These are phyloP conservation scores for Triplophysa rosa DNA, from an alignment of 2,113 vertebrate genomes.

Conservation along the genomic window DNA sequence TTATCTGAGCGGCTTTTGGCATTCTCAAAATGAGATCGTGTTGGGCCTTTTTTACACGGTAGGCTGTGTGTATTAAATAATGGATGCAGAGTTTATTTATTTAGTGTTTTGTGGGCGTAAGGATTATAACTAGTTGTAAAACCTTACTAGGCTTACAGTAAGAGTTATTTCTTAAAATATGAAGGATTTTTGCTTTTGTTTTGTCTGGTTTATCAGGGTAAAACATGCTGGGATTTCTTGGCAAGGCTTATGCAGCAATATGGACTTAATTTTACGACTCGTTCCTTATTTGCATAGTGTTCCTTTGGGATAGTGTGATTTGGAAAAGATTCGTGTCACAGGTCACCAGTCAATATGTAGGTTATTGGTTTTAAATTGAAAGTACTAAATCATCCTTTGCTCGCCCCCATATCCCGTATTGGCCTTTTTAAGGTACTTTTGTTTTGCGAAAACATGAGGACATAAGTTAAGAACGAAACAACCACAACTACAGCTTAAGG, in stretches of 20 bases:
- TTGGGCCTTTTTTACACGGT: neutral
- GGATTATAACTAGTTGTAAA: slow-evolving; percentile 1
- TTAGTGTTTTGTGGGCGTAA: neutral
- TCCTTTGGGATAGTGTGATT: neutral
- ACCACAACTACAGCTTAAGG: neutral
- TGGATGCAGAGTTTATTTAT: neutral
- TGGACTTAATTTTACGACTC: no score
- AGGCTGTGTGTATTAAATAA: neutral
- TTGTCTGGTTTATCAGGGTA: no score
- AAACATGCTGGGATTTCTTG: no score
- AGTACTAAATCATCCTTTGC: neutral
- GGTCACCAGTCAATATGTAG: neutral
- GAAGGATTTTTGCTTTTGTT: no score
- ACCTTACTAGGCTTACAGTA: no score
- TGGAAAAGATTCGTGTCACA: neutral
- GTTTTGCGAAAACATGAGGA: no score
- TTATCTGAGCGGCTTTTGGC: slow-evolving; percentile 42
- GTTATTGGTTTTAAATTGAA: neutral
- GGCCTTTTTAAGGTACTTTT: no score
- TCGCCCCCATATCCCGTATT: no score
- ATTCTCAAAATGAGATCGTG: slow-evolving; percentile 31
- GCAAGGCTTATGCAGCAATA: no score
- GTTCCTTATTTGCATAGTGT: no score
- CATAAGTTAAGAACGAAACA: no score
- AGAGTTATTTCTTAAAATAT: no score